These are phyloP conservation scores for Strigamia maritima DNA, from an alignment of 2,888 invertebrate genomes.

Conservation along the genomic window DNA sequence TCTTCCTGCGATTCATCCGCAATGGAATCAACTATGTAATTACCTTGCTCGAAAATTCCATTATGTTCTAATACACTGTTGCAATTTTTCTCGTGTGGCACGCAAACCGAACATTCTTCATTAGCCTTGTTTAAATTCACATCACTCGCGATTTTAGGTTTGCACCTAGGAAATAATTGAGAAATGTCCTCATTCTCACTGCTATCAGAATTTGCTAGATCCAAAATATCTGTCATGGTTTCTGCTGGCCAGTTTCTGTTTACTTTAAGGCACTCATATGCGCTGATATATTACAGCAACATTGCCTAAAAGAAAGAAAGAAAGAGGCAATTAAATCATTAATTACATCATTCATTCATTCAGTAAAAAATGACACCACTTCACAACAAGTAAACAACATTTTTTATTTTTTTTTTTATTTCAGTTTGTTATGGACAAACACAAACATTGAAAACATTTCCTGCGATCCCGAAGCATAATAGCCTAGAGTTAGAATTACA, in stretches of 20 bases:
- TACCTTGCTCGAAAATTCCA: neutral
- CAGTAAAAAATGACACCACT: too few species aligned
- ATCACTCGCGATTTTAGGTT: conserved; percentile 56
- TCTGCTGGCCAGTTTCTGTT: neutral
- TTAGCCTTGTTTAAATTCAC: conserved; percentile 44
- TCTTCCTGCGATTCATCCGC: conserved; percentile 31
- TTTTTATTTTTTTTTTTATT: too few species aligned
- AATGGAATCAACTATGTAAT: neutral
- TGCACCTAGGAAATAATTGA: conserved; percentile 81
- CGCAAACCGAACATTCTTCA: neutral
- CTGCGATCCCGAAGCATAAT: too few species aligned
- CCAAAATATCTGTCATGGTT: conserved; percentile 43
- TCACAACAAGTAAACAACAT: too few species aligned
- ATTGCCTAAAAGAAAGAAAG: neutral
- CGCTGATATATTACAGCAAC: neutral
- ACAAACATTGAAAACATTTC: too few species aligned
- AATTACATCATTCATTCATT: too few species aligned
- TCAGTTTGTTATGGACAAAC: too few species aligned
- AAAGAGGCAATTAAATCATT: too few species aligned
- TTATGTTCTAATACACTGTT: neutral
- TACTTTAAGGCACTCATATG: conserved; percentile 36
- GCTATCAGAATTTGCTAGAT: conserved; percentile 43
- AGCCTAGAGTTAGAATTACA: too few species aligned
- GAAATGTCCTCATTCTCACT: conserved; percentile 68
- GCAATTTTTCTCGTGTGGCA: neutral